phyloP scores from a whole-genome alignment of 2,888 invertebrate species.

The Siphlonurus alternatus region DNA sequence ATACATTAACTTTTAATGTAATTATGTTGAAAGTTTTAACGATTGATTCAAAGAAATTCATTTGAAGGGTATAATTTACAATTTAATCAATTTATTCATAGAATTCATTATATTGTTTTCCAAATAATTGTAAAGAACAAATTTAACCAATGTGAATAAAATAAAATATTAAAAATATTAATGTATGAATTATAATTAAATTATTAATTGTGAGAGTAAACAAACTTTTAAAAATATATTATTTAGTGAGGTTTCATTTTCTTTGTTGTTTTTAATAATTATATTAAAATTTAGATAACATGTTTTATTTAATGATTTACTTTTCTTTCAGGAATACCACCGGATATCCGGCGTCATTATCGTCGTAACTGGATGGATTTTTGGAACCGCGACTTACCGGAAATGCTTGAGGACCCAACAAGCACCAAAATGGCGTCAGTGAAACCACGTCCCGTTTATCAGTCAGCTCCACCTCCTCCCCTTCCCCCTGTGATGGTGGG shows the following conservation, averaged over 20 bases:
- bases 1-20: no score
- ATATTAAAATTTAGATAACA: background rate
- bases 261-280: background rate
- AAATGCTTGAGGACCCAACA: constrained; percentile 38
- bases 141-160: no score
- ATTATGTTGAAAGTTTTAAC: no score
- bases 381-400: constrained; percentile 71
- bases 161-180: background rate
- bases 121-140: no score
- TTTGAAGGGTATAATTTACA: no score
- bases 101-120: no score
- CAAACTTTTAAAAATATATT: background rate
- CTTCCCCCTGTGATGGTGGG: background rate
- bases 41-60: no score
- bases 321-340: constrained; percentile 49
- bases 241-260: background rate
- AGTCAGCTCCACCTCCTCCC: background rate
- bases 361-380: constrained; percentile 59
- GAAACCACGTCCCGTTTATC: background rate
- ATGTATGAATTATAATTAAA: background rate
- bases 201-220: no score
- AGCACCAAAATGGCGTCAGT: background rate
- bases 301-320: no score
- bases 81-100: no score
- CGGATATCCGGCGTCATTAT: constrained; percentile 54